phyloP scores from a whole-genome alignment of 1,140 invertebrate species.

The Nebria ingens region DNA sequence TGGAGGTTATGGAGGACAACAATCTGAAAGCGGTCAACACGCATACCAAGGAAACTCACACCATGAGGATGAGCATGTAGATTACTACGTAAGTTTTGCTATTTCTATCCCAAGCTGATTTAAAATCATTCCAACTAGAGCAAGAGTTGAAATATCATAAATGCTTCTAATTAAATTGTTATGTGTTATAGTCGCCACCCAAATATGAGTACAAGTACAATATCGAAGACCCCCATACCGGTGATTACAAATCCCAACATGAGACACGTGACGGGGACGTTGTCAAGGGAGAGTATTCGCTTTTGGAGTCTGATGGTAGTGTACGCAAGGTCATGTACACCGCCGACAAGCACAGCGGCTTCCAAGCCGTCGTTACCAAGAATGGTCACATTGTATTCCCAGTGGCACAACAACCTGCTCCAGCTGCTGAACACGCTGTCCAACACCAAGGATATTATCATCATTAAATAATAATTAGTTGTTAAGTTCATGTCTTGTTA shows the following conservation, averaged over 20 bases:
- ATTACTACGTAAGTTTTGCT: not conserved
- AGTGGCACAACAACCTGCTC: no score
- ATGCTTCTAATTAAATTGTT: no score
- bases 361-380: constrained; percentile 42
- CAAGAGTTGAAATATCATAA: not conserved
- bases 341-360: constrained; percentile 53
- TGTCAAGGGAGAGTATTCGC: constrained; percentile 43
- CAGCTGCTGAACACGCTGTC: not conserved
- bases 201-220: constrained; percentile 55
- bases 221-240: constrained; percentile 53
- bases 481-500: no score
- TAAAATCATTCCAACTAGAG: not conserved
- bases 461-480: no score
- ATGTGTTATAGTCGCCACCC: constrained; percentile 39
- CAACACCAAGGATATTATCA: no score
- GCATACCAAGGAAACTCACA: not conserved
- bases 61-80: not conserved
- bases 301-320: constrained; percentile 43
- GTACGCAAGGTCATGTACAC: constrained; percentile 52
- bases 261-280: constrained; percentile 37
- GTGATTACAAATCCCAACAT: constrained; percentile 45
- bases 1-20: not conserved
- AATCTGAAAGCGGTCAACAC: not conserved
- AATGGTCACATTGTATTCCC: constrained; percentile 21
- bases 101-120: not conserved